Conservation (phyloP, 2,113 vertebrate species). For the Saiga tatarica region DNA sequence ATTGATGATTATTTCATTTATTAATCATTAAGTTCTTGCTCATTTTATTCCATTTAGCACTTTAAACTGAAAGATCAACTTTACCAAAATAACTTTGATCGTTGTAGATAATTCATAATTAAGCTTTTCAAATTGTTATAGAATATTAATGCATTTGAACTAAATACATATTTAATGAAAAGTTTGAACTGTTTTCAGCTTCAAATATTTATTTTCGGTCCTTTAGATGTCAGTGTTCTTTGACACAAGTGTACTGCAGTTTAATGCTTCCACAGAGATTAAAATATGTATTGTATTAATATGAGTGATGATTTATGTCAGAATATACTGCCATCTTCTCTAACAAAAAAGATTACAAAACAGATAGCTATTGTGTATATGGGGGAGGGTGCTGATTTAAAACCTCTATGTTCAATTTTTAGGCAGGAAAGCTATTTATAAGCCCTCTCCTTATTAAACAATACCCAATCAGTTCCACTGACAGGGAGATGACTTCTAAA, state of each 20-base stretch:
- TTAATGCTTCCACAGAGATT: constrained; percentile 59
- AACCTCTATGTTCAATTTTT: constrained; percentile 63
- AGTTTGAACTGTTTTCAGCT: constrained; percentile 54
- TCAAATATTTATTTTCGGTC: constrained; percentile 66
- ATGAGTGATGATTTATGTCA: constrained; percentile 68
- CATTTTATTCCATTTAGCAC: constrained; percentile 56
- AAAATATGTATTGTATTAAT: constrained; percentile 62
- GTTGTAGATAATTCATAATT: constrained; percentile 69
- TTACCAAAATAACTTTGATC: constrained; percentile 60
- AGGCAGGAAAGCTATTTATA: constrained; percentile 67
- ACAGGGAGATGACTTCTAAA: constrained; percentile 42
- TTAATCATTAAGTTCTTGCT: constrained; percentile 62
- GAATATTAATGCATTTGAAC: constrained; percentile 55
- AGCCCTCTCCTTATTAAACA: constrained; percentile 61
- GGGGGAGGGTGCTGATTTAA: constrained; percentile 27
- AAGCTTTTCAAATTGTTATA: constrained; percentile 58
- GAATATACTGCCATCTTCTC: constrained; percentile 45
- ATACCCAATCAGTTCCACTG: constrained; percentile 31
- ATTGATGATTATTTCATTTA: constrained; percentile 47
- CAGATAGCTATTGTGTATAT: constrained; percentile 32
- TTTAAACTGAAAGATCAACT: constrained; percentile 57
- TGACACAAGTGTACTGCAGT: constrained; percentile 39
- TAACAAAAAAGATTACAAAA: constrained; percentile 60
- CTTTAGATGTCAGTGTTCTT: constrained; percentile 47
- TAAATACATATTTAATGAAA: constrained; percentile 65